Percentiles rank a stretch among this genome's conserved stretches.
Evolutionary conservation across 2,797 vertebrate species (phyloP).

Genomic region (Phoeniculus purpureus): DNA sequence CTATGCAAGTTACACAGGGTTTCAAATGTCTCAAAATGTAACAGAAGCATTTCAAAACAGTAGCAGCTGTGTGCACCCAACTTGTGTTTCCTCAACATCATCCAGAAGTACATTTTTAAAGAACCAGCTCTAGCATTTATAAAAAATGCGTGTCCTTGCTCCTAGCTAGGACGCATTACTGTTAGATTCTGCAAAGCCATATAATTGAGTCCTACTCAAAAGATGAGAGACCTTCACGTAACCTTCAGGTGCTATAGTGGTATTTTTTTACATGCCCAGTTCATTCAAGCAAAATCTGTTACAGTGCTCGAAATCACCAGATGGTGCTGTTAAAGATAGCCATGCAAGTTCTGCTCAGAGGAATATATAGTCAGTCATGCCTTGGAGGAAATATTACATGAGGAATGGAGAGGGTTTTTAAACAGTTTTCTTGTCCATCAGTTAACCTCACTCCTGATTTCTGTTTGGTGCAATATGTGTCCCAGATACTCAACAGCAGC

Average conservation of each 20-base stretch:
- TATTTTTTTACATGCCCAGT: background rate
- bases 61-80: slow-evolving; percentile 37
- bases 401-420: background rate
- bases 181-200: background rate
- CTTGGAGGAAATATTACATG: background rate
- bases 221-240: background rate
- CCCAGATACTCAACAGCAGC: background rate
- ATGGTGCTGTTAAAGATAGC: slow-evolving; percentile 51
- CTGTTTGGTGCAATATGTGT: background rate
- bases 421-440: background rate
- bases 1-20: slow-evolving; percentile 60
- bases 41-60: slow-evolving; percentile 73
- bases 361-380: background rate
- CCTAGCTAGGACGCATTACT: background rate
- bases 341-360: background rate
- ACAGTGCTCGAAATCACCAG: slow-evolving; percentile 14
- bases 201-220: background rate
- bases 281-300: slow-evolving; percentile 13
- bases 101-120: background rate
- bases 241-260: background rate
- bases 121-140: background rate
- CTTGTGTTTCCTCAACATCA: slow-evolving; percentile 16
- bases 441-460: background rate
- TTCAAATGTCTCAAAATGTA: slow-evolving; percentile 71
- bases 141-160: background rate